Evolutionary conservation across 1,140 invertebrate species (phyloP).

Genomic region (Drosophila miranda): DNA sequence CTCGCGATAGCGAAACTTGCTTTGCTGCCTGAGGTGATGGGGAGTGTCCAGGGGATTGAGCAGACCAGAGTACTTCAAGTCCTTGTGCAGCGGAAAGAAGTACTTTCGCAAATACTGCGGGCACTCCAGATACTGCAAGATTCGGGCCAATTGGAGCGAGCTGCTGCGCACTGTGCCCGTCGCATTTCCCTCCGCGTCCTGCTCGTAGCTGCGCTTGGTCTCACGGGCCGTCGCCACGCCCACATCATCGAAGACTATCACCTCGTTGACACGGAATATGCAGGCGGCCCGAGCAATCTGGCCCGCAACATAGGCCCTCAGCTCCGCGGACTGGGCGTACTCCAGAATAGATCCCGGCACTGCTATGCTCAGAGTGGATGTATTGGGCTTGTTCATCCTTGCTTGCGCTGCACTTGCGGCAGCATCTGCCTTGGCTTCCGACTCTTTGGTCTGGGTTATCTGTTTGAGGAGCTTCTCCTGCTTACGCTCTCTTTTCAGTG

Average conservation of each 20-base stretch:
- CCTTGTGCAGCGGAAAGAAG: constrained; percentile 95
- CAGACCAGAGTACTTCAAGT: constrained; percentile 91
- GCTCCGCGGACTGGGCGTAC: constrained; percentile 94
- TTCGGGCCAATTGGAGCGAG: constrained; percentile 92
- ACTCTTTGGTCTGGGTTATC: constrained; percentile 83
- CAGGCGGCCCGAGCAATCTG: constrained; percentile 97
- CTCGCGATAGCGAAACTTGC: constrained; percentile 88
- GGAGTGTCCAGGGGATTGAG: constrained; percentile 96
- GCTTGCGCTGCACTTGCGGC: constrained; percentile 7
- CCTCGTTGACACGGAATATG: constrained; percentile 96
- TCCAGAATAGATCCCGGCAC: constrained; percentile 97
- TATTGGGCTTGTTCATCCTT: constrained; percentile 49
- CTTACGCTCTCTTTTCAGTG: constrained; percentile 85
- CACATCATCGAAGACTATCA: constrained; percentile 90
- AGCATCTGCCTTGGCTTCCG: constrained; percentile 35
- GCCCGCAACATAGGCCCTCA: constrained; percentile 95
- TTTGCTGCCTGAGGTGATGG: constrained; percentile 93
- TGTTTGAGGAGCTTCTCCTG: constrained; percentile 86
- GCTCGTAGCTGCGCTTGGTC: constrained; percentile 82
- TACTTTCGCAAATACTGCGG: constrained; percentile 97
- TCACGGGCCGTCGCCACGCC: constrained; percentile 82
- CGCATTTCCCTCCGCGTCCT: constrained; percentile 42
- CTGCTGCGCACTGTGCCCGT: constrained; percentile 84
- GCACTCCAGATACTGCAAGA: constrained; percentile 98
- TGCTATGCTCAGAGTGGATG: constrained; percentile 94